These are phyloP conservation scores for Clytia hemisphaerica DNA, from an alignment of 30 jellyfish, hydroid and myxozoan species.

Conservation along the genomic window DNA sequence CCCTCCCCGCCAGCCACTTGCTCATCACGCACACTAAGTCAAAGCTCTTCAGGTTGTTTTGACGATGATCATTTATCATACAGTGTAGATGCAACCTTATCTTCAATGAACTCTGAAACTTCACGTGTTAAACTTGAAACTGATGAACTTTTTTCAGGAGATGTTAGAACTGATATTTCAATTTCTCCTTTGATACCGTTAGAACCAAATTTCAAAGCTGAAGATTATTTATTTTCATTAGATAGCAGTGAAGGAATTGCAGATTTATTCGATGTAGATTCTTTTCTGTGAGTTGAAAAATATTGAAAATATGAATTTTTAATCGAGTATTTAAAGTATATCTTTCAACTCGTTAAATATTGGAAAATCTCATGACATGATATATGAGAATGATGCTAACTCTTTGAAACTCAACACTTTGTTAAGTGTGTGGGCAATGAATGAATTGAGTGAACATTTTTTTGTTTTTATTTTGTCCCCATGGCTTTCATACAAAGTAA, in stretches of 20 bases:
- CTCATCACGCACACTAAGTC: conserved; percentile 26
- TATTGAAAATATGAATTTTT: no score
- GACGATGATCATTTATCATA: conserved; percentile 27
- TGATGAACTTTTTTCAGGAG: background rate
- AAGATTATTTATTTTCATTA: conserved; percentile 63
- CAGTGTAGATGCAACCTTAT: conserved; percentile 43
- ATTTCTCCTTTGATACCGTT: conserved; percentile 39
- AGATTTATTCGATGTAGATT: conserved; percentile 63
- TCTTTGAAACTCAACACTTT: no score
- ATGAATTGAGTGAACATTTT: no score
- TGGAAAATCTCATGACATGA: no score
- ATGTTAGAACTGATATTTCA: conserved; percentile 17
- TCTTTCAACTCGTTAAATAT: no score
- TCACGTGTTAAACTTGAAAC: conserved; percentile 35
- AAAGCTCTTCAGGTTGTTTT: conserved; percentile 43
- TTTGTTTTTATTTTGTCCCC: no score
- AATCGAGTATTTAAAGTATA: no score
- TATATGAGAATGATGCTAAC: no score
- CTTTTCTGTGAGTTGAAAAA: conserved; percentile 20
- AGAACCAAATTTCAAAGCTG: conserved; percentile 52
- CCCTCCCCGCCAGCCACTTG: conserved; percentile 54
- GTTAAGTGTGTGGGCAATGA: no score
- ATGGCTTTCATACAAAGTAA: no score
- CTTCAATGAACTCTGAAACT: conserved; percentile 62
- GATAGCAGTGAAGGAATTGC: conserved; percentile 87